Conservation (phyloP, 2,888 invertebrate genomes). For the Yponomeuta evonymella region DNA sequence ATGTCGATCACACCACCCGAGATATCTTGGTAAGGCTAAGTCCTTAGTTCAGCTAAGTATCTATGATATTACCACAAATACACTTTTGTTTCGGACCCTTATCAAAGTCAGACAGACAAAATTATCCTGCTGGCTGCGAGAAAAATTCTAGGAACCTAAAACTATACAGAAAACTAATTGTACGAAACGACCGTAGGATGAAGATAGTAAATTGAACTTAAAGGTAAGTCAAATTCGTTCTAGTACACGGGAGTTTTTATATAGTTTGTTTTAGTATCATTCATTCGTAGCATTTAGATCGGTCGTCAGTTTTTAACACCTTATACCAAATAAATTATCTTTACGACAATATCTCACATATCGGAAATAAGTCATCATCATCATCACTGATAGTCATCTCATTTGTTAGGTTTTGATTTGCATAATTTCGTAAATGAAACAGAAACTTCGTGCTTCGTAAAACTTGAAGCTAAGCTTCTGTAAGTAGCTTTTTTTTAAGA, state of each 20-base stretch:
- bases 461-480: background rate
- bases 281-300: no score
- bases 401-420: no score
- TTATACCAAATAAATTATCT: no score
- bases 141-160: background rate
- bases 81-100: constrained; percentile 4
- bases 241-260: no score
- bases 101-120: constrained; percentile 10
- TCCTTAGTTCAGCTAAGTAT: background rate
- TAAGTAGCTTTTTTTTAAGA: background rate
- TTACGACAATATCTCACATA: no score
- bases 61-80: constrained; percentile 8
- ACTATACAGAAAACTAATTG: background rate
- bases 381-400: no score
- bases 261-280: no score
- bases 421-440: no score
- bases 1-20: background rate
- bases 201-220: background rate
- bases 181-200: background rate
- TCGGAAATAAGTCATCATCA: no score
- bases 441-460: background rate
- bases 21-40: background rate
- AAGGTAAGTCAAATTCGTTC: no score
- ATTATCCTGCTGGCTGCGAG: constrained; percentile 6
- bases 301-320: no score